Conservation (phyloP, 2,888 invertebrate species). For the Siphlonurus alternatus region DNA sequence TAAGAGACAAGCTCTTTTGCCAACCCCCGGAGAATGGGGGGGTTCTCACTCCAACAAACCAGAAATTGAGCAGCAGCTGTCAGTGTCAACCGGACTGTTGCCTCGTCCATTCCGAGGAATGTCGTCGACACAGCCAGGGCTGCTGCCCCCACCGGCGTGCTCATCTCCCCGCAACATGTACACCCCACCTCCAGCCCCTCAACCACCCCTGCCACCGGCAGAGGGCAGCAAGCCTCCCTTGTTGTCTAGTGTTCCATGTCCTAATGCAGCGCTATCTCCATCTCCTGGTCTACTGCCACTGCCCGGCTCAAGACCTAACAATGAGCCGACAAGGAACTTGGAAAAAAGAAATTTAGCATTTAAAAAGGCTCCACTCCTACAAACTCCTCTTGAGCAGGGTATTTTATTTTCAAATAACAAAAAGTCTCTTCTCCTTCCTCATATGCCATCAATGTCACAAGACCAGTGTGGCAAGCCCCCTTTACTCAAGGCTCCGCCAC, state of each 20-base stretch:
- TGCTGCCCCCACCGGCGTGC: neutral
- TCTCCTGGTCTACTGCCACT: neutral
- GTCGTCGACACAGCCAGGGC: neutral
- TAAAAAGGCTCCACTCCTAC: neutral
- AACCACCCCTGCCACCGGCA: neutral
- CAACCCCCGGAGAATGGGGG: neutral
- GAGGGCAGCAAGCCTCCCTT: neutral
- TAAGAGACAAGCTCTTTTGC: neutral
- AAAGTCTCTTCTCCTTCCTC: neutral
- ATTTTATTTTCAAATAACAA: no score
- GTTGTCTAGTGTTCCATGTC: neutral
- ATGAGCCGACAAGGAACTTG: neutral
- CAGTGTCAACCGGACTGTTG: neutral
- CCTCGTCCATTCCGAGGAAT: neutral
- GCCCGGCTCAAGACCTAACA: neutral
- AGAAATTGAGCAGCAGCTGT: neutral
- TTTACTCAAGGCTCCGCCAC: neutral
- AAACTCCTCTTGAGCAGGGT: neutral
- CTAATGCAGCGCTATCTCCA: neutral
- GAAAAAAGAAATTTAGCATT: neutral
- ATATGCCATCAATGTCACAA: neutral
- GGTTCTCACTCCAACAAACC: no score
- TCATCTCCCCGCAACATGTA: neutral
- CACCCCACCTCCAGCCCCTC: neutral
- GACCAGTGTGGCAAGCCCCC: neutral